These are phyloP conservation scores for Ornithoptera alexandrae DNA, from an alignment of 2,888 invertebrate species.

Conservation along the genomic window DNA sequence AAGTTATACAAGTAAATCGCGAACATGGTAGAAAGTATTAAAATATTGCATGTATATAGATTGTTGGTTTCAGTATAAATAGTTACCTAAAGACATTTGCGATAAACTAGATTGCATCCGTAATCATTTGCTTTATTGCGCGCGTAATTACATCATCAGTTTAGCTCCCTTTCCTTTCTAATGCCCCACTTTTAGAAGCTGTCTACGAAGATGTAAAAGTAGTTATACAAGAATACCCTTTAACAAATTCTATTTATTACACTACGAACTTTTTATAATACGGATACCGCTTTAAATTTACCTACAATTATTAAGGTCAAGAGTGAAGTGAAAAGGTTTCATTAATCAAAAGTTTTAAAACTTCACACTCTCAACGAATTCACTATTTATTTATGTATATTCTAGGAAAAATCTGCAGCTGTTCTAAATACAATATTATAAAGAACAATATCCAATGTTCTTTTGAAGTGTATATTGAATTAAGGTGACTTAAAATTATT, in stretches of 20 bases:
- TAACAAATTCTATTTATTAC: neutral
- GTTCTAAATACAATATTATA: too few relatives aligned
- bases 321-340: too few relatives aligned
- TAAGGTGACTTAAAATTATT: too few relatives aligned
- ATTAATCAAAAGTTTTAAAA: too few relatives aligned
- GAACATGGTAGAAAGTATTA: neutral
- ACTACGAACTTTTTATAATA: neutral
- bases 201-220: neutral
- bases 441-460: too few relatives aligned
- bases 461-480: too few relatives aligned
- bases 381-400: too few relatives aligned
- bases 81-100: neutral
- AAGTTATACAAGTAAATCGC: neutral
- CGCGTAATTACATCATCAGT: slow-evolving; percentile 17
- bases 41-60: neutral
- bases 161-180: neutral
- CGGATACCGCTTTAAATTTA: too few relatives aligned
- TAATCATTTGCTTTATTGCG: slow-evolving; percentile 17
- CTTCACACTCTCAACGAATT: too few relatives aligned
- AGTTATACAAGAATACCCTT: neutral
- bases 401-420: too few relatives aligned
- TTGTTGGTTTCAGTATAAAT: neutral
- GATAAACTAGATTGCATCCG: slow-evolving; percentile 6
- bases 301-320: too few relatives aligned
- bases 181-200: neutral